Evolutionary conservation across 2,113 vertebrate species (phyloP).

Genomic region (Bubo bubo): DNA sequence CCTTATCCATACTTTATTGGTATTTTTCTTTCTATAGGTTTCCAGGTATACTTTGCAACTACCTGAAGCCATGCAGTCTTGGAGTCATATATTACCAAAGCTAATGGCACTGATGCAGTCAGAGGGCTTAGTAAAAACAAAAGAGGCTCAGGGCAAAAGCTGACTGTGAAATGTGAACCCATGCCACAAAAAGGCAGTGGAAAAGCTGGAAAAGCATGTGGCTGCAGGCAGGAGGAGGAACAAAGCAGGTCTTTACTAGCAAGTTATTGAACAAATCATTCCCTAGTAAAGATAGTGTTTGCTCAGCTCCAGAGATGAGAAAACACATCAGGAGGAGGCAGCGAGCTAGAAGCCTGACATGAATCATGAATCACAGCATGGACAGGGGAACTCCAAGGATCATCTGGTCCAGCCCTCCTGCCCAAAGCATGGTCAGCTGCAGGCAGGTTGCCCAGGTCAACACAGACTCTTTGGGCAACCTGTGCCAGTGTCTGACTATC

Average conservation of each 20-base stretch:
- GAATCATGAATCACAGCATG: neutral
- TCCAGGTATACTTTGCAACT: neutral
- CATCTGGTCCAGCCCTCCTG: neutral
- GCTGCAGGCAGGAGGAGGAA: neutral
- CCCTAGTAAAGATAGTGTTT: neutral
- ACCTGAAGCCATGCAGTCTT: neutral
- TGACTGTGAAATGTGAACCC: neutral
- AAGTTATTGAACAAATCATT: neutral
- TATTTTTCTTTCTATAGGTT: neutral
- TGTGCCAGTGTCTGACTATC: neutral
- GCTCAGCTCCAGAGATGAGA: neutral
- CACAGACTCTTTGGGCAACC: neutral
- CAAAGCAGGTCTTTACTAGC: neutral
- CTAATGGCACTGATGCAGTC: neutral
- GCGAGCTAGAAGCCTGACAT: neutral
- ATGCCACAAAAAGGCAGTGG: neutral
- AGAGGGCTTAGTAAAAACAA: neutral
- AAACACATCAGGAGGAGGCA: neutral
- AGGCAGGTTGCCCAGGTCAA: neutral
- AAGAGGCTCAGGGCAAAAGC: neutral
- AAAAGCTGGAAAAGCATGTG: neutral
- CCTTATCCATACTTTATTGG: neutral
- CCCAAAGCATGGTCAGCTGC: neutral
- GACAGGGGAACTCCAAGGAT: neutral
- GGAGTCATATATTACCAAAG: neutral